Conservation (phyloP, 2,888 invertebrate genomes). For the Ichneumoninae sp. region DNA sequence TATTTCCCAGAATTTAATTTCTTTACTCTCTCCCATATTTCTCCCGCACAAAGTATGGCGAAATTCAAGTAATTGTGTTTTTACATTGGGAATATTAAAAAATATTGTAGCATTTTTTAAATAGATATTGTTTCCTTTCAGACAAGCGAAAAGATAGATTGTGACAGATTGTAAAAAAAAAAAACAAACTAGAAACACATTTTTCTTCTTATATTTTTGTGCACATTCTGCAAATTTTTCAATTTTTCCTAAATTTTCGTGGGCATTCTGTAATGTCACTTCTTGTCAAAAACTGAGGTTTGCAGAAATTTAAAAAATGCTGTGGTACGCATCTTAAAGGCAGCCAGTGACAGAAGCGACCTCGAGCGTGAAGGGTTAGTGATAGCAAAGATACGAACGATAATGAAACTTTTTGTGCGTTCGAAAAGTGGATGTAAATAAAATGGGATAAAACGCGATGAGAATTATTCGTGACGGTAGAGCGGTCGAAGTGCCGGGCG, state of each 20-base stretch:
- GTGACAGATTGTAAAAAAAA: not conserved
- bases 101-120: not conserved
- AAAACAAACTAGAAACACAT: not conserved
- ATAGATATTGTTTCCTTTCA: too few relatives aligned
- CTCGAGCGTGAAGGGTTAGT: not conserved
- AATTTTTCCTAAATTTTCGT: not conserved
- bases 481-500: constrained; percentile 23
- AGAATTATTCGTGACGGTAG: constrained; percentile 37
- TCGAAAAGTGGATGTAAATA: not conserved
- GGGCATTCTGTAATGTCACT: not conserved
- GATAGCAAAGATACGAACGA: not conserved
- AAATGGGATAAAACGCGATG: not conserved
- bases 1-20: constrained; percentile 29
- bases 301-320: not conserved
- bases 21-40: constrained; percentile 11
- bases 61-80: not conserved
- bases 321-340: too few relatives aligned
- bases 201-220: not conserved
- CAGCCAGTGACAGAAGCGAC: not conserved
- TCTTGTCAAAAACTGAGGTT: not conserved
- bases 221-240: too few relatives aligned
- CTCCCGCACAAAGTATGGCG: not conserved
- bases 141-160: not conserved
- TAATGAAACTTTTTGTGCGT: not conserved
- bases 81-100: not conserved